Percentiles rank a stretch among this genome's conserved stretches.
phyloP scores from a whole-genome alignment of 2,888 invertebrate species.

The Cetonia aurata region DNA sequence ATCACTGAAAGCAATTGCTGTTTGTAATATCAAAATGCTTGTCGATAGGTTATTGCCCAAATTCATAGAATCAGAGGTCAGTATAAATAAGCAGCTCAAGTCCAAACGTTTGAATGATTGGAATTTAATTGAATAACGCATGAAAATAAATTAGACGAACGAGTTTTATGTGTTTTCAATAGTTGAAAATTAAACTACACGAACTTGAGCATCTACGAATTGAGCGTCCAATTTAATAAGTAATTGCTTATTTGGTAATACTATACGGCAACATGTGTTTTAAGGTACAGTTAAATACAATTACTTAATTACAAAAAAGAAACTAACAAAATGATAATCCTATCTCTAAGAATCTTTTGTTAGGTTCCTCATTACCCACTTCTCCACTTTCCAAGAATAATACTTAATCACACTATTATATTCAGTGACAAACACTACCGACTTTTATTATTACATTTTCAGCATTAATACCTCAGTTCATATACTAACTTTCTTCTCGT shows the following conservation, averaged over 20 bases:
- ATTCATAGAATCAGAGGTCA: slow-evolving; percentile 17
- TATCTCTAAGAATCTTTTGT: too few relatives aligned
- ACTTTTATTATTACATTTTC: slow-evolving; percentile 8
- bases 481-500: slow-evolving; percentile 13
- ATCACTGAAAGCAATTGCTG: too few relatives aligned
- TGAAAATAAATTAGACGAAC: slow-evolving; percentile 5
- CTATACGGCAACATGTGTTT: too few relatives aligned
- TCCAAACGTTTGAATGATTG: slow-evolving; percentile 24
- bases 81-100: slow-evolving; percentile 4
- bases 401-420: background rate
- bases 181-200: too few relatives aligned
- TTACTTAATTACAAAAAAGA: too few relatives aligned
- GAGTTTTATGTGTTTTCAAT: too few relatives aligned
- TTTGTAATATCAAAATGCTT: background rate
- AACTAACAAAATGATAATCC: too few relatives aligned
- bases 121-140: slow-evolving; percentile 10
- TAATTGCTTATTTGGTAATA: too few relatives aligned
- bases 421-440: slow-evolving; percentile 2
- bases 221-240: too few relatives aligned
- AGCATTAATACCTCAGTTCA: background rate
- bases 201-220: too few relatives aligned
- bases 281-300: too few relatives aligned
- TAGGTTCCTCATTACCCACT: background rate
- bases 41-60: background rate
- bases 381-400: background rate